Conservation (phyloP, 1,140 invertebrate species). For the Zaprionus taronus region DNA sequence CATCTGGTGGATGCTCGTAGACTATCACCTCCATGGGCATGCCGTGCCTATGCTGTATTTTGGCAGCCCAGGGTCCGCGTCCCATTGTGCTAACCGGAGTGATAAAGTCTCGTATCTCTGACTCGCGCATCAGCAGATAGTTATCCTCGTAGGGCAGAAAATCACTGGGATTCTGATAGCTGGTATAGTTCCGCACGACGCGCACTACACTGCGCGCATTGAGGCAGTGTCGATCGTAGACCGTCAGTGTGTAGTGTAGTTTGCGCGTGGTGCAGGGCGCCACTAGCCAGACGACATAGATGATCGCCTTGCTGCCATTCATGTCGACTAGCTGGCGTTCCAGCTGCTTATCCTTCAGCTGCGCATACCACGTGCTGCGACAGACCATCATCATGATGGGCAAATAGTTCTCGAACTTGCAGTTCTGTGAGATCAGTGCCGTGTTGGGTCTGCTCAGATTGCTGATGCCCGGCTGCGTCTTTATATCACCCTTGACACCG, state of each 20-base stretch:
- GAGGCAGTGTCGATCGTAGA: conserved; percentile 39
- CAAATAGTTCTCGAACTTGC: conserved; percentile 32
- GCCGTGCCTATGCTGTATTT: not conserved
- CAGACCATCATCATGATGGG: conserved; percentile 45
- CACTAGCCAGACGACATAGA: conserved; percentile 58
- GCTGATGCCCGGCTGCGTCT: conserved; percentile 19
- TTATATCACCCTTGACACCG: conserved; percentile 9
- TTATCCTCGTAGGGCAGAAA: conserved; percentile 34
- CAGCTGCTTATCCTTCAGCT: conserved; percentile 36
- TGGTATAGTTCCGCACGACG: conserved; percentile 15
- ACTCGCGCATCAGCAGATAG: conserved; percentile 46
- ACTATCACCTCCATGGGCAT: conserved; percentile 45
- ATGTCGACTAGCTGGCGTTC: conserved; percentile 25
- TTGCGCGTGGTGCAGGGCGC: conserved; percentile 19
- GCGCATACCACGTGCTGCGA: conserved; percentile 42
- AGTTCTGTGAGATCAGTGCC: conserved; percentile 7
- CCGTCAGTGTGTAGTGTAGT: conserved; percentile 46
- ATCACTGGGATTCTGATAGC: conserved; percentile 41
- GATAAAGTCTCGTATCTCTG: conserved; percentile 15
- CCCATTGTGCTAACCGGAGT: no score
- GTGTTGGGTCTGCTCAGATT: conserved; percentile 29
- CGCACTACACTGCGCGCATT: conserved; percentile 52
- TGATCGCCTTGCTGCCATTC: not conserved
- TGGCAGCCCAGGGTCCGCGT: no score
- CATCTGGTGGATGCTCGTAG: conserved; percentile 19